Evolutionary conservation across 2,113 vertebrate genomes (phyloP), one percentile per base, ranked within the genome.

Genomic region (Gallinago jamesoni): DNA sequence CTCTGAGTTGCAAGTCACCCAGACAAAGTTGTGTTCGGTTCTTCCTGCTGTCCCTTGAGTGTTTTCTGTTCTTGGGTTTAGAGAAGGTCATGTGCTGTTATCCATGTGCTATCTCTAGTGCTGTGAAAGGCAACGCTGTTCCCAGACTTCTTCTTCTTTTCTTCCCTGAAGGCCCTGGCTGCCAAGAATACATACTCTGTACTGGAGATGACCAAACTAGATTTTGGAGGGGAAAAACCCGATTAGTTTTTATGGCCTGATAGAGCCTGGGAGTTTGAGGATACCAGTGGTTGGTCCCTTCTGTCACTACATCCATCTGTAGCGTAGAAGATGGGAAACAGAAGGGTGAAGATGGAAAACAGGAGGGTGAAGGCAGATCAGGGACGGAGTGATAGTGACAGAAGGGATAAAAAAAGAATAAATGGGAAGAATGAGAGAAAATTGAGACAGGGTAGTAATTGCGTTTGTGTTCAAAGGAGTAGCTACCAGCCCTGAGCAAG

Each of bases 251-350:
- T 57, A 33, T 35, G 35, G 74, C n/a, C 57, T 57, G 52, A 7
- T 28, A 15, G 16, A 50, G 13, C 27, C 28, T 66, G 35, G 33
- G 50, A 45, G 41, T 68, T 57, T 37, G 60, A 10, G 22, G 27
- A 21, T 50, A 52, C 4, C 12, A 10, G 0, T 21, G 41, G 12
- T 23, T 63, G 47, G 60, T 85, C 37, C 35, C 18, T 95, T 67
- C 43, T 90, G 56, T 48, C 43, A 35, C 30, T 11, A 0, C 16
- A 9, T 22, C 33, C 20, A 25, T 55, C 9, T 35, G 0, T 33
- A 45, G 24, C 5, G 22, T 10, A 43, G 20, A 30, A 47, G n/a
- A 57, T 9, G 60, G 47, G 63, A 76, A 57, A 39, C 33, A 55
- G 39, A 60, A 43, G 19, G 19, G 14, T 60, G 20, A 30, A 47